phyloP scores from a whole-genome alignment of 2,797 vertebrate species.

The Phalloptychus januarius region DNA sequence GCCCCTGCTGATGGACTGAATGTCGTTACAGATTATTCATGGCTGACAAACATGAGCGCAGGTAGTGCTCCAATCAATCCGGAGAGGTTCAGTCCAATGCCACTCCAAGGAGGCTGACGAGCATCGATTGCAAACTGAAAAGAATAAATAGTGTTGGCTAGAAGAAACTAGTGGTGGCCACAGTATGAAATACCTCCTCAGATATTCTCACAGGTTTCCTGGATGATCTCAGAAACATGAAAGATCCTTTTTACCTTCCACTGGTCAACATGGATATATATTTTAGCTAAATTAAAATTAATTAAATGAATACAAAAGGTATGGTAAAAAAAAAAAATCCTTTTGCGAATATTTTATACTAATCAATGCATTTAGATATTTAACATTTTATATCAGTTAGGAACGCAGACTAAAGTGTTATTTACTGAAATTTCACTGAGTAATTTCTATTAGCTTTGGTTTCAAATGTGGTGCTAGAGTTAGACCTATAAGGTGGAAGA shows the following conservation, averaged over 20 bases:
- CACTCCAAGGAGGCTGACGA: constrained; percentile 75
- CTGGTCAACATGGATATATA: neutral
- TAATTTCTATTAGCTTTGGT: neutral
- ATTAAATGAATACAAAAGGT: neutral
- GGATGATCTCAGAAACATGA: neutral
- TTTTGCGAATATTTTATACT: neutral
- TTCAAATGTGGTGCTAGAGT: neutral
- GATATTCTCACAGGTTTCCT: neutral
- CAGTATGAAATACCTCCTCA: constrained; percentile 15
- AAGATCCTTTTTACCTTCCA: neutral
- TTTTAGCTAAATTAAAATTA: neutral
- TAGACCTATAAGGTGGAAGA: neutral
- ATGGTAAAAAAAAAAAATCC: neutral
- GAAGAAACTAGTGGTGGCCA: constrained; percentile 19
- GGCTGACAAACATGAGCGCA: constrained; percentile 74
- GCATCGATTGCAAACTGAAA: constrained; percentile 19
- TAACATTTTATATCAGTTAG: neutral
- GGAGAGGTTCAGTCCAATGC: constrained; percentile 70
- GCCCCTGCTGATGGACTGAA: constrained; percentile 65
- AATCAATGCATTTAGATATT: neutral
- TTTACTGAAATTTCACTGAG: neutral
- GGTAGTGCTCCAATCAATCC: constrained; percentile 78
- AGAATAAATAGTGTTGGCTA: constrained; percentile 28
- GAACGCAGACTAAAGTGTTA: neutral
- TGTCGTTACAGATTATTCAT: constrained; percentile 82